Evolutionary conservation across 2,797 vertebrate genomes (phyloP).

Genomic region (Epinephelus malabaricus): DNA sequence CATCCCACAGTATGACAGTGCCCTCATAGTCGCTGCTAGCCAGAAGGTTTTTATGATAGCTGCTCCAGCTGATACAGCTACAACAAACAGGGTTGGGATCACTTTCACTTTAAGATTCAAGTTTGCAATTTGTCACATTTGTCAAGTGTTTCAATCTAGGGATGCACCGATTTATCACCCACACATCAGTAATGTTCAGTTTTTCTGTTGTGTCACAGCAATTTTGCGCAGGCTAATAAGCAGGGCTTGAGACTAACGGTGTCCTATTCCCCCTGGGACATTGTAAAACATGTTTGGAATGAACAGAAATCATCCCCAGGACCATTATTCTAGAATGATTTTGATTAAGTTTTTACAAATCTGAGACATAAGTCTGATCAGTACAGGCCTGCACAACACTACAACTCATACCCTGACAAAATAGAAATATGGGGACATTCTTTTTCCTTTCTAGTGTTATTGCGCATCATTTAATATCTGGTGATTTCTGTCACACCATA

Average conservation of each 20-base stretch:
- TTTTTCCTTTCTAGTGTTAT: background rate
- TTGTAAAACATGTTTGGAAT: no score
- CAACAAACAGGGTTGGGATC: background rate
- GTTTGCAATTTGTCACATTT: background rate
- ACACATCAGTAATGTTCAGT: no score
- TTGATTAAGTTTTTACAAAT: background rate
- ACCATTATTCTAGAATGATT: background rate
- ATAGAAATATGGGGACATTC: background rate
- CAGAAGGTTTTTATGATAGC: slow-evolving; percentile 99
- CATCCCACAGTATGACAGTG: slow-evolving; percentile 99
- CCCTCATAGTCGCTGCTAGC: slow-evolving; percentile 99
- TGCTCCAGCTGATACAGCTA: slow-evolving; percentile 99
- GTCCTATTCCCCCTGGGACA: no score
- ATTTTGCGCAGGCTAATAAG: no score
- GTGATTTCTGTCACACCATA: background rate
- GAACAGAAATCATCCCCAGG: no score
- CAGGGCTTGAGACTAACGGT: no score
- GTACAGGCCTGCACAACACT: background rate
- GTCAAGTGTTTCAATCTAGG: background rate
- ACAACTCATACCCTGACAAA: background rate
- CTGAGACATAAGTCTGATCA: background rate
- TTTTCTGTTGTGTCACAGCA: no score
- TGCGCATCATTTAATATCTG: no score
- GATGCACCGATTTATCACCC: no score
- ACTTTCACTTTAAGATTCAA: background rate